Percentiles rank a stretch among this genome's conserved stretches.
Evolutionary conservation across 2,113 vertebrate species (phyloP).

Genomic region (Polypterus bichir): DNA sequence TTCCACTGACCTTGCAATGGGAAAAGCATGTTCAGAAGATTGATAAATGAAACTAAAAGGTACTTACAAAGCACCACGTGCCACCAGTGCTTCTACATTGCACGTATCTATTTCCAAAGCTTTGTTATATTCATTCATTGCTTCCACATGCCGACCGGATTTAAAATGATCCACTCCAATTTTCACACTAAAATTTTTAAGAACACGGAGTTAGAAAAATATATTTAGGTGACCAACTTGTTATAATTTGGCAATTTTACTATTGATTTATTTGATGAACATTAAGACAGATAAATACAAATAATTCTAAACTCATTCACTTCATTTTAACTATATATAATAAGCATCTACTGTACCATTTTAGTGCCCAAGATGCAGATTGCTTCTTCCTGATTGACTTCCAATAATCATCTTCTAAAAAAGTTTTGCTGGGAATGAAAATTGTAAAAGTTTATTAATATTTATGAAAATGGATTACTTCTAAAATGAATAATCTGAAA

Average conservation of each 20-base stretch:
- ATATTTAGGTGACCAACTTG: no score
- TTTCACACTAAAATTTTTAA: slow-evolving; percentile 62
- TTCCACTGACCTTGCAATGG: no score
- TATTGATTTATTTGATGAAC: background rate
- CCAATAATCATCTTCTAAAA: slow-evolving; percentile 82
- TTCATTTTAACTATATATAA: no score
- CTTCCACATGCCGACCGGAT: slow-evolving; percentile 76
- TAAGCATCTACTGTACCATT: slow-evolving; percentile 55
- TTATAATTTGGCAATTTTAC: background rate
- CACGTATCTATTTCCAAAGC: slow-evolving; percentile 86
- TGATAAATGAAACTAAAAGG: background rate
- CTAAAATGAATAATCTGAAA: background rate
- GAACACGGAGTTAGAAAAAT: background rate
- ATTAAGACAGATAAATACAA: background rate
- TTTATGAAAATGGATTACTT: background rate
- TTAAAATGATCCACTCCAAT: slow-evolving; percentile 90
- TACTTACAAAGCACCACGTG: slow-evolving; percentile 89
- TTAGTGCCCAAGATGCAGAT: slow-evolving; percentile 87
- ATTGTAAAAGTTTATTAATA: background rate
- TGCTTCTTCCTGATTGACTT: slow-evolving; percentile 78
- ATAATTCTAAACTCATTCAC: no score
- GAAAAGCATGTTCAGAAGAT: no score
- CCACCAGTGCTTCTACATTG: slow-evolving; percentile 89
- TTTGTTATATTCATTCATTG: slow-evolving; percentile 97
- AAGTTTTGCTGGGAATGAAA: slow-evolving; percentile 63